Base-by-base conservation (phyloP, 2,797 vertebrate species). In the Smutsia gigantea region DNA sequence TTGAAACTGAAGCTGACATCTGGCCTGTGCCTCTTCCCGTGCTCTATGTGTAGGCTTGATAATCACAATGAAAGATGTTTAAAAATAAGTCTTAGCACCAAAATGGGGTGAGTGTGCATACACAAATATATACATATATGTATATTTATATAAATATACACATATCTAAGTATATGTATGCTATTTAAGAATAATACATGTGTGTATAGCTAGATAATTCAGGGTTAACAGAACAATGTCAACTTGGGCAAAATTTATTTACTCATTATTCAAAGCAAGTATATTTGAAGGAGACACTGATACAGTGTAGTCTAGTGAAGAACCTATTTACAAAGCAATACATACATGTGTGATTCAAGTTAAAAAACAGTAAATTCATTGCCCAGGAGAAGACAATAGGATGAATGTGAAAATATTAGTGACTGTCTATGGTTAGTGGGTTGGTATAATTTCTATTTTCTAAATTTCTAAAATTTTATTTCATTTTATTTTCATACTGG, bases 41-140 rank as follows among this genome's bases (percentile, higher is more conserved):
- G 27, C 74, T 53, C n/a, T 29, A 10, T 37, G n/a, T 29, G 49
- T 18, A 17, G 63, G 23, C 18, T 72, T 72, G 53, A 72, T 23
- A n/a, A 23, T 34, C 39, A 7, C 29, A 17, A 12, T 11, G 29
- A 14, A 37, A 85, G 49, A 85, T 39, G 21, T 29, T 17, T 55
- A 64, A 29, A 59, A 39, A 18, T 27, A 18, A 86, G 42, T 57
- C 63, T 31, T 39, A 27, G 7, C 59, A 31, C 11, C 14, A 10
- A 34, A 49, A 49, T 31, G 6, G 37, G 27, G 11, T 23, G 31
- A 12, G 1, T 31, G 10, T 55, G n/a, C 49, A 13, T 15, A 46
- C 57, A 34, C 31, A 37, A 4, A 27, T 14, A 2, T 12, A 3
- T 19, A 5, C 1, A 0, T 55, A 7, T 18, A 15, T 42, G 61